These are phyloP conservation scores for Oxytorus armatus DNA, from an alignment of 2,888 invertebrate genomes.

Conservation along the genomic window DNA sequence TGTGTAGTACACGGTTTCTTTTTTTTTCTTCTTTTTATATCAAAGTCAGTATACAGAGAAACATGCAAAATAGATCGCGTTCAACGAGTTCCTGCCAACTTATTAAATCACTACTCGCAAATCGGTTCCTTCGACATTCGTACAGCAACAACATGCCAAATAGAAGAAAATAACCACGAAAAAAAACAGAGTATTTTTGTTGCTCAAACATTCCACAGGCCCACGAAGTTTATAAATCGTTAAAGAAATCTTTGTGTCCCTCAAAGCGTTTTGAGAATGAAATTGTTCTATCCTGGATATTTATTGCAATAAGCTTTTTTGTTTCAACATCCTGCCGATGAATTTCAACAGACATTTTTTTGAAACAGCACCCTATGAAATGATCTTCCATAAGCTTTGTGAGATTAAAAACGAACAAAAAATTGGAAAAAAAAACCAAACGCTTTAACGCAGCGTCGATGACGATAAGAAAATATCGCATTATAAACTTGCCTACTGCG, in stretches of 20 bases:
- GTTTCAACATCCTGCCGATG: not conserved
- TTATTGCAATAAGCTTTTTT: constrained; percentile 49
- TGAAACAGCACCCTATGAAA: constrained; percentile 56
- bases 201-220: constrained; percentile 48
- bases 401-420: constrained; percentile 4
- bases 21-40: constrained; percentile 16
- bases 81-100: constrained; percentile 31
- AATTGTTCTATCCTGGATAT: constrained; percentile 13
- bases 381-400: constrained; percentile 36
- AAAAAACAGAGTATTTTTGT: not conserved
- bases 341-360: constrained; percentile 21
- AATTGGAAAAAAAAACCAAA: constrained; percentile 4
- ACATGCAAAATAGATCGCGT: constrained; percentile 53
- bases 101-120: constrained; percentile 54
- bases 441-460: constrained; percentile 24
- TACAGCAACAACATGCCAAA: constrained; percentile 59
- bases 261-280: constrained; percentile 27
- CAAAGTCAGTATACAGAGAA: constrained; percentile 33
- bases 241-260: constrained; percentile 17
- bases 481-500: constrained; percentile 49
- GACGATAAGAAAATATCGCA: constrained; percentile 29
- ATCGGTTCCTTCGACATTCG: constrained; percentile 55
- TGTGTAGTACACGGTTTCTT: constrained; percentile 13
- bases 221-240: constrained; percentile 29
- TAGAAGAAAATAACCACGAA: constrained; percentile 5